phyloP scores from a whole-genome alignment of 2,113 vertebrate genomes.

The Takifugu flavidus region DNA sequence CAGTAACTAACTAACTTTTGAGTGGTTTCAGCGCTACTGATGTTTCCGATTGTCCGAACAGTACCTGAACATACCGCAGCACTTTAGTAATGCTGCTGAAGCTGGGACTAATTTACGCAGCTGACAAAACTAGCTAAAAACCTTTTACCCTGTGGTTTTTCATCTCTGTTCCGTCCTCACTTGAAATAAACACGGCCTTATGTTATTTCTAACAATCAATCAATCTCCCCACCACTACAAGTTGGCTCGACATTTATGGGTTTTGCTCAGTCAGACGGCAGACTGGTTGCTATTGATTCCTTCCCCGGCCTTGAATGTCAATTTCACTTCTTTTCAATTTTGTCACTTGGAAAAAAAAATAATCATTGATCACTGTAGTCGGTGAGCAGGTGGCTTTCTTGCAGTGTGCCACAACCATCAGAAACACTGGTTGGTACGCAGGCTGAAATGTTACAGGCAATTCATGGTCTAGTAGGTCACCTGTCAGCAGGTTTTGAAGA shows the following conservation, averaged over 20 bases:
- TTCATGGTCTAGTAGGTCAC: constrained; percentile 62
- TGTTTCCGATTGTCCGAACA: too few relatives aligned
- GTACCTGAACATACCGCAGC: too few relatives aligned
- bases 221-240: constrained; percentile 82
- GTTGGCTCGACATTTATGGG: constrained; percentile 83
- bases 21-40: too few relatives aligned
- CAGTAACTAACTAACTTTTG: too few relatives aligned
- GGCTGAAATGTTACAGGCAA: constrained; percentile 65
- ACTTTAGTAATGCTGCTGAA: too few relatives aligned
- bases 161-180: too few relatives aligned
- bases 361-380: constrained; percentile 86
- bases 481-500: constrained; percentile 68
- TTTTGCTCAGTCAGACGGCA: constrained; percentile 81
- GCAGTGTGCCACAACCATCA: constrained; percentile 74
- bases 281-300: constrained; percentile 84
- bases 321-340: constrained; percentile 85
- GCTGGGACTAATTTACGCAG: too few relatives aligned
- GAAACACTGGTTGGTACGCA: constrained; percentile 69
- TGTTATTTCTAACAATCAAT: constrained; percentile 75
- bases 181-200: neutral
- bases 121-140: too few relatives aligned
- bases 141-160: too few relatives aligned
- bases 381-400: constrained; percentile 80
- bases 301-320: constrained; percentile 87
- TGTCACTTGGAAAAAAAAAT: constrained; percentile 56